Base-by-base conservation (phyloP, 2,888 invertebrate genomes). In the Griposia aprilina region DNA sequence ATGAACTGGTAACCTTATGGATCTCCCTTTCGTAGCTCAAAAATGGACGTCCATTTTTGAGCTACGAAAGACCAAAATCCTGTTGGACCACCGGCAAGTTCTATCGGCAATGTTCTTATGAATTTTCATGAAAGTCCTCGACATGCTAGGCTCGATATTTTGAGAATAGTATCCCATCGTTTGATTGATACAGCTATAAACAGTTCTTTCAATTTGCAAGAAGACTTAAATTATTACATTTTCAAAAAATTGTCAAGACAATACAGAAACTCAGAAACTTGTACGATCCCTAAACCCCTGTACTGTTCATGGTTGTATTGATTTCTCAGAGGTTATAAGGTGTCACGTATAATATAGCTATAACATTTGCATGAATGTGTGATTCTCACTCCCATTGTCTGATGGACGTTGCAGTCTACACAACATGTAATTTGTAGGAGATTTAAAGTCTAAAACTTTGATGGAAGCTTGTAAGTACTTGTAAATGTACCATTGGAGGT, bases 321-420 rank as follows among this genome's bases (percentile, higher is more conserved):
- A 74, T 81, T 81, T 81, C 50, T 74, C 10, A 45, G 36, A 79
- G 75, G 50, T 50, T 50, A 78, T 41, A 63, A 73, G 55, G 8
- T 57, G 41, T 20, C 57, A 30, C 26, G 75, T 59, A 74, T 82
- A 74, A 82, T 65, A 59, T 7, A 36, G 1, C 11, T 17, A 15
- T 82, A 23, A 79, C 13, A 79, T 79, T 82, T 75, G 59, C 79
- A 79, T 75, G 20, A 52, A 66, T 66, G 36, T 75, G 82, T 45
- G 50, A 75, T 79, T 82, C 52, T 30, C 13, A 5, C 17, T 59
- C 17, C 20, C 36, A 52, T 23, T 17, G 26, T 50, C 17, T 36
- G 52, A 65, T 23, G 50, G 57, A 26, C 57, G 45, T 30, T 68
- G 48, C 41, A 30, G 15, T 20, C 36, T 62, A 30, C 23, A 26